phyloP scores from a whole-genome alignment of 2,888 invertebrate species.

The Dicyrtoma fusca region DNA sequence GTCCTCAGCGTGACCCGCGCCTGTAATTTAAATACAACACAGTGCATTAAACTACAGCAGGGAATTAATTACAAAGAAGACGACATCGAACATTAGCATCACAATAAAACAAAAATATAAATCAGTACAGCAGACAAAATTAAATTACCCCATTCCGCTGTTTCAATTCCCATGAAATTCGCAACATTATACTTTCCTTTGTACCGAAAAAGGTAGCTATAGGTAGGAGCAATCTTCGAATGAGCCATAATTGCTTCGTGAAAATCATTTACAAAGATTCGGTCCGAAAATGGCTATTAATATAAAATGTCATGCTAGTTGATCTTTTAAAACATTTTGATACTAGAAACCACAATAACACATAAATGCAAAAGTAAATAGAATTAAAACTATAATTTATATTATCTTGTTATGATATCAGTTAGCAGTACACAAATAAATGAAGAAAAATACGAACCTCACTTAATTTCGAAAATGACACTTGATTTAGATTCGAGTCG shows the following conservation, averaged over 20 bases:
- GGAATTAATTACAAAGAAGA: neutral
- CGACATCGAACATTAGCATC: no score
- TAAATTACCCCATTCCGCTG: conserved; percentile 52
- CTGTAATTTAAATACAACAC: no score
- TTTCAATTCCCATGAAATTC: conserved; percentile 46
- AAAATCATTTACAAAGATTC: conserved; percentile 47
- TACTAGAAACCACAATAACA: no score
- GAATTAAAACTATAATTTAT: no score
- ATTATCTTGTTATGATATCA: no score
- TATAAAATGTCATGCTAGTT: neutral
- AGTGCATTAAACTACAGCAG: neutral
- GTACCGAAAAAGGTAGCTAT: conserved; percentile 44
- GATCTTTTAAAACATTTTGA: no score
- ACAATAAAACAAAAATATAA: conserved; percentile 9
- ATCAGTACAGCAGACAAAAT: no score
- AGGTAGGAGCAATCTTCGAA: conserved; percentile 52
- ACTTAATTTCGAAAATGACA: conserved; percentile 37
- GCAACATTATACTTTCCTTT: conserved; percentile 52
- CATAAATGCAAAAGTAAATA: no score
- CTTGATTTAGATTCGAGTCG: conserved; percentile 33
- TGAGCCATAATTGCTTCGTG: conserved; percentile 49
- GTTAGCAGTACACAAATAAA: no score
- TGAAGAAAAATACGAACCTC: conserved; percentile 34
- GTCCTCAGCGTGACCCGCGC: conserved; percentile 39
- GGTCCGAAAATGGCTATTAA: conserved; percentile 40